A percentile compares a stretch with the other conserved stretches of the same genome.
phyloP scores from a whole-genome alignment of 2,797 vertebrate genomes.

The Chaetophractus vellerosus region DNA sequence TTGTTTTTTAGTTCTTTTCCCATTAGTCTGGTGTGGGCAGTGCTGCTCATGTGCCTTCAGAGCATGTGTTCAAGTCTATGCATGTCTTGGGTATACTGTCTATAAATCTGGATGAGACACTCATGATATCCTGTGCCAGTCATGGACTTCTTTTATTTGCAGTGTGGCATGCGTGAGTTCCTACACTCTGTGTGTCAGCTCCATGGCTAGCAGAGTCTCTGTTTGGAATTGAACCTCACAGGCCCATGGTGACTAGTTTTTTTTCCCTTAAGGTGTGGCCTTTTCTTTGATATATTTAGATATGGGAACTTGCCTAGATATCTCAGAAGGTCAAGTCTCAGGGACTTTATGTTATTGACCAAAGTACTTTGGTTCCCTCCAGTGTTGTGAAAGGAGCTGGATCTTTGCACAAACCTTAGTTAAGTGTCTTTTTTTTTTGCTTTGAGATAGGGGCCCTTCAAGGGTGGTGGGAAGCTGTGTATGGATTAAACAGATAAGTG shows the following conservation, averaged over 20 bases:
- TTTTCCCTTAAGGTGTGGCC: not conserved
- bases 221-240: not conserved
- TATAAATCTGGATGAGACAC: conserved; percentile 64
- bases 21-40: conserved; percentile 77
- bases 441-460: conserved; percentile 7
- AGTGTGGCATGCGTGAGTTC: not conserved
- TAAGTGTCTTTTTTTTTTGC: not conserved
- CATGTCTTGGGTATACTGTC: conserved; percentile 80
- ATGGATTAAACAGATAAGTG: not conserved
- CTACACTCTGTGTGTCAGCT: not conserved
- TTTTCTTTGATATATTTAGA: not conserved
- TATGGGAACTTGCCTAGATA: conserved; percentile 34
- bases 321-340: conserved; percentile 44
- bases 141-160: not conserved
- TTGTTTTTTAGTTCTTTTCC: conserved; percentile 84
- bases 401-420: conserved; percentile 1
- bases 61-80: conserved; percentile 78
- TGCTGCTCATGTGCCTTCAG: conserved; percentile 71
- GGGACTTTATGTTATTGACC: not conserved
- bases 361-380: conserved; percentile 35
- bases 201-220: not conserved
- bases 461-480: not conserved
- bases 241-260: not conserved
- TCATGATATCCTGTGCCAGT: conserved; percentile 57
- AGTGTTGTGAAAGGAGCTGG: conserved; percentile 53